Evolutionary conservation across 2,113 vertebrate genomes (phyloP).

Genomic region (Melanostigma gelatinosum): DNA sequence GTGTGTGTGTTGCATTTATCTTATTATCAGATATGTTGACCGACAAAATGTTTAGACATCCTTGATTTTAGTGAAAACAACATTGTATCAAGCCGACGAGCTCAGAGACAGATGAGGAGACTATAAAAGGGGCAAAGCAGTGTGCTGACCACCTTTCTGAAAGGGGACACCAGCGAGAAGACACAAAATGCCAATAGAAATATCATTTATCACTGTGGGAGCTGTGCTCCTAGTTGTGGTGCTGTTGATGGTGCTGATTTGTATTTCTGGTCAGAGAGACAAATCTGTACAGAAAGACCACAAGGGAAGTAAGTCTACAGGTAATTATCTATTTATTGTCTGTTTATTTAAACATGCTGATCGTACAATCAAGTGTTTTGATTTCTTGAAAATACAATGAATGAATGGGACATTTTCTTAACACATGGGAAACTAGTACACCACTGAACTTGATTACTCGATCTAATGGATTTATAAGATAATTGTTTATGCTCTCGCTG

Average conservation of each 20-base stretch:
- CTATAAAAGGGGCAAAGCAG: constrained; percentile 67
- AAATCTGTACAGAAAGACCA: constrained; percentile 23
- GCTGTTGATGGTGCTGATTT: constrained; percentile 57
- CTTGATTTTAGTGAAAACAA: constrained; percentile 65
- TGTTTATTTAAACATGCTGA: neutral
- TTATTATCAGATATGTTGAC: constrained; percentile 33
- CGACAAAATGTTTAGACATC: constrained; percentile 70
- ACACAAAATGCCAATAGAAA: constrained; percentile 48
- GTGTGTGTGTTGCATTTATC: constrained; percentile 14
- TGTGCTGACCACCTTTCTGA: constrained; percentile 25
- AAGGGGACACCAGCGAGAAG: constrained; percentile 4
- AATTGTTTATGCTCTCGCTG: neutral
- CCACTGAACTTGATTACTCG: neutral
- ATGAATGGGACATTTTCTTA: neutral
- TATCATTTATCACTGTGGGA: constrained; percentile 61
- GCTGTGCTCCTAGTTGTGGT: constrained; percentile 61
- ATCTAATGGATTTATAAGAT: neutral
- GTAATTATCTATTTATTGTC: constrained; percentile 27
- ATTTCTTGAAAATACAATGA: neutral
- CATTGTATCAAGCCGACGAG: neutral
- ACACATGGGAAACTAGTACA: neutral
- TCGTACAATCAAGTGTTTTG: neutral
- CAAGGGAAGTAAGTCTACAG: constrained; percentile 41
- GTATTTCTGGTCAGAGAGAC: constrained; percentile 28
- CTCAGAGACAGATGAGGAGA: neutral